Evolutionary conservation across 2,113 vertebrate species (phyloP).

Genomic region (Silurus meridionalis): DNA sequence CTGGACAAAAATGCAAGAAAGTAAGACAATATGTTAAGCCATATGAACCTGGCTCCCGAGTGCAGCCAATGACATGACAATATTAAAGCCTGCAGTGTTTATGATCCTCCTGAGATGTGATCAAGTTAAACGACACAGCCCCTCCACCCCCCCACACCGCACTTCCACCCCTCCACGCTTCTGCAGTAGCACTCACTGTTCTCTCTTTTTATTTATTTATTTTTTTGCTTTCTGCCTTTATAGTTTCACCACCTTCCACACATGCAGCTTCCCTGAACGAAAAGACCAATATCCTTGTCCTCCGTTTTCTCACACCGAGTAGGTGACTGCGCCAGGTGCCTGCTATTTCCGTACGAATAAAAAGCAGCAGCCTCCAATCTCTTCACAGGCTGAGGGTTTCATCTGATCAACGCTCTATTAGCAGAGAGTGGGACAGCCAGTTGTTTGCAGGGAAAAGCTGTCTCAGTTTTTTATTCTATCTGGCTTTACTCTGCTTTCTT

Average conservation of each 20-base stretch:
- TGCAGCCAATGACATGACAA: constrained; percentile 4
- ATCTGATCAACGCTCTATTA: constrained; percentile 20
- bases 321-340: not conserved
- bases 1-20: not conserved
- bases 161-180: constrained; percentile 12
- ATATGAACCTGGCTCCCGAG: too few species aligned
- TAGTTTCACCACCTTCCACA: constrained; percentile 24
- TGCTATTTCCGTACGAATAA: constrained; percentile 29
- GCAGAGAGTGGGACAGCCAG: constrained; percentile 25
- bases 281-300: constrained; percentile 12
- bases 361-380: not conserved
- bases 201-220: not conserved
- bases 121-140: constrained; percentile 28
- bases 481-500: not conserved
- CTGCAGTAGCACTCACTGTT: constrained; percentile 38
- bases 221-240: constrained; percentile 9
- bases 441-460: constrained; percentile 14
- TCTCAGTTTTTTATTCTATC: not conserved
- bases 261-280: constrained; percentile 21
- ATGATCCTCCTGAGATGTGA: constrained; percentile 48
- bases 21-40: not conserved
- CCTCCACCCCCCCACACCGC: not conserved
- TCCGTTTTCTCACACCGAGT: not conserved
- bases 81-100: constrained; percentile 22
- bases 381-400: constrained; percentile 24